Conservation (phyloP, 2,797 vertebrate species). For the Okamejei kenojei region DNA sequence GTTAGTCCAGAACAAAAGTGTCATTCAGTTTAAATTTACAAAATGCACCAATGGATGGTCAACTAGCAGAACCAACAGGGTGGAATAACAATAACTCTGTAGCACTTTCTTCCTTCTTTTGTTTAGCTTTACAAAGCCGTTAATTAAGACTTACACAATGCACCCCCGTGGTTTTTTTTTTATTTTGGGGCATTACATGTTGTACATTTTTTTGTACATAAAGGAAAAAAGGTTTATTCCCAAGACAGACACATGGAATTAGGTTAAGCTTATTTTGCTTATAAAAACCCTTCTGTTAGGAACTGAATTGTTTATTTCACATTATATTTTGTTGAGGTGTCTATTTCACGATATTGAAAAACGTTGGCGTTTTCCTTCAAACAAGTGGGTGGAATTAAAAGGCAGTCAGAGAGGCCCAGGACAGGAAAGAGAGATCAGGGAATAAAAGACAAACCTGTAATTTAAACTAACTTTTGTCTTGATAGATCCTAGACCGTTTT, state of each 20-base stretch:
- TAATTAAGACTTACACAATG: constrained; percentile 68
- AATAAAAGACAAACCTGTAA: constrained; percentile 33
- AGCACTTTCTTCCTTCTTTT: constrained; percentile 67
- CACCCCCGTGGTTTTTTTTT: constrained; percentile 58
- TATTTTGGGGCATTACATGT: constrained; percentile 67
- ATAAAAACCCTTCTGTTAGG: neutral
- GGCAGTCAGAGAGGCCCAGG: constrained; percentile 9
- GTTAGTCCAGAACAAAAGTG: constrained; percentile 91
- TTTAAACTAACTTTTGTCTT: constrained; percentile 36
- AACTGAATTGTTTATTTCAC: neutral
- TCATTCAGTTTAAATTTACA: constrained; percentile 80
- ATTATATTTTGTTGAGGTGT: neutral
- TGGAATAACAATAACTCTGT: constrained; percentile 72
- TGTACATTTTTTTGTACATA: constrained; percentile 52
- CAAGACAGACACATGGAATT: neutral
- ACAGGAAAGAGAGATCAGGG: neutral
- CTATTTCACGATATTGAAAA: constrained; percentile 7
- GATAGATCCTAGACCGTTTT: constrained; percentile 25
- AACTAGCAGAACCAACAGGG: constrained; percentile 67
- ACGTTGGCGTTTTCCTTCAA: neutral
- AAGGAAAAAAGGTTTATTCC: constrained; percentile 8
- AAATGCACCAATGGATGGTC: constrained; percentile 73
- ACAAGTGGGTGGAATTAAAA: constrained; percentile 8
- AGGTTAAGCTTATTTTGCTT: neutral
- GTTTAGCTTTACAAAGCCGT: constrained; percentile 68